Evolutionary conservation across 2,888 invertebrate genomes (phyloP).

Genomic region (Zonitis immaculata): DNA sequence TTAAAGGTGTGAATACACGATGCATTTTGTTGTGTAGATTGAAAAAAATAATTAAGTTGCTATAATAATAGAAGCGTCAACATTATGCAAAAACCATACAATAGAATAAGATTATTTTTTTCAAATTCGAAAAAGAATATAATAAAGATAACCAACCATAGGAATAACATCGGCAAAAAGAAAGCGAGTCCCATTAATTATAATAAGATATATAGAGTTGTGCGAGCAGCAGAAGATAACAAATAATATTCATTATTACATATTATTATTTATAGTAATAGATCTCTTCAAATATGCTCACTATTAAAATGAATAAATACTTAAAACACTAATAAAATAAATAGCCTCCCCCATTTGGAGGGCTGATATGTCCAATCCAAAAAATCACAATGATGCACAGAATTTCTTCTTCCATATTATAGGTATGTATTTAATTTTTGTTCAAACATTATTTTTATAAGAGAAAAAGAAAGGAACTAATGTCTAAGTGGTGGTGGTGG

Average conservation of each 20-base stretch:
- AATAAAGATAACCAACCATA: too few relatives aligned
- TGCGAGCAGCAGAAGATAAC: conserved; percentile 24
- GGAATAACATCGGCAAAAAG: conserved; percentile 38
- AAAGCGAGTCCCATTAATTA: conserved; percentile 34
- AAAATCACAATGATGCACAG: conserved; percentile 22
- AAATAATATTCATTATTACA: conserved; percentile 10
- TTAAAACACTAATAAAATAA: conserved; percentile 36
- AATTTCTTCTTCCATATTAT: too few relatives aligned
- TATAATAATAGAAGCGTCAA: conserved; percentile 32
- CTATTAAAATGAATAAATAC: conserved; percentile 39
- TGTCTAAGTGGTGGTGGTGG: conserved; percentile 23
- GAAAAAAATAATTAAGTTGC: too few relatives aligned
- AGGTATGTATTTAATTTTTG: too few relatives aligned
- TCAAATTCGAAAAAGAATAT: conserved; percentile 25
- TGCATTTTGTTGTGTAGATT: too few relatives aligned
- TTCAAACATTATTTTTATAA: too few relatives aligned
- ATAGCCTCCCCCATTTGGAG: conserved; percentile 34
- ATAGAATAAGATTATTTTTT: conserved; percentile 23
- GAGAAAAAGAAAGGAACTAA: conserved; percentile 26
- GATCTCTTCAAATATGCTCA: conserved; percentile 22
- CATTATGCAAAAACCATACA: conserved; percentile 24
- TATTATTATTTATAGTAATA: conserved; percentile 13
- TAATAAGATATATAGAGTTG: conserved; percentile 29
- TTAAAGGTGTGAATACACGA: too few relatives aligned
- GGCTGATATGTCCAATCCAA: conserved; percentile 41